Evolutionary conservation across 2,888 invertebrate species (phyloP), one percentile per base, ranked within the genome.

Genomic region (Epiblema foenella): DNA sequence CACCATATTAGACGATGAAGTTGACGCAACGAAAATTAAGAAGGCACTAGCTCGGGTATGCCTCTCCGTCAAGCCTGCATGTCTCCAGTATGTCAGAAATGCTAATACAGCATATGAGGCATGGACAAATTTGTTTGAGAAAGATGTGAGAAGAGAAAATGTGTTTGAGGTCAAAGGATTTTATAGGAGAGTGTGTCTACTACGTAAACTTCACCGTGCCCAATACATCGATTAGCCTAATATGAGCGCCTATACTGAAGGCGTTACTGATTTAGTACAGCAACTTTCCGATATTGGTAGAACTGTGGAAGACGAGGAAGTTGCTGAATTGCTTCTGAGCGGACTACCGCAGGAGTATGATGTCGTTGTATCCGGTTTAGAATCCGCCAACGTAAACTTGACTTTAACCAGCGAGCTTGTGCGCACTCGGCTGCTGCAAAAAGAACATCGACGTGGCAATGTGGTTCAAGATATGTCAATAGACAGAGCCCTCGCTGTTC

Each of bases 161-260:
- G 39, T 65, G 8, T 70, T 70, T 42, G 70, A 65, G 52, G 65
- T 65, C 33, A 65, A 68, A n/a, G 63, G 63, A 2, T 39, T 72
- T 1, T 57, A 29, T 2, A 9, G 72, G 57, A 33, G 71, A n/a
- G 71, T 63, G 10, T 20, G 63, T 0, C 37, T 68, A 12, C 20
- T 72, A 4, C 24, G 67, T 1, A 11, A 72, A 15, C 58, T 67
- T 15, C 71, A 72, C 15, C 42, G 58, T 7, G 11, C 52, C 0
- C 33, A 72, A 2, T 72, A 39, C n/a, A 29, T 1, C 0, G 18
- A 64, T 4, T 72, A 33, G 18, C 59, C 9, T 12, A 46, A 18
- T 3, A 72, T 68, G 68, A 42, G 15, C 18, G 68, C 58, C n/a
- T 68, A 72, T 29, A 63, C 68, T 2, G 39, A 64, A 17, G 39